Base-by-base conservation (phyloP, 2,888 invertebrate species). In the Lasioglossum zephyrum region DNA sequence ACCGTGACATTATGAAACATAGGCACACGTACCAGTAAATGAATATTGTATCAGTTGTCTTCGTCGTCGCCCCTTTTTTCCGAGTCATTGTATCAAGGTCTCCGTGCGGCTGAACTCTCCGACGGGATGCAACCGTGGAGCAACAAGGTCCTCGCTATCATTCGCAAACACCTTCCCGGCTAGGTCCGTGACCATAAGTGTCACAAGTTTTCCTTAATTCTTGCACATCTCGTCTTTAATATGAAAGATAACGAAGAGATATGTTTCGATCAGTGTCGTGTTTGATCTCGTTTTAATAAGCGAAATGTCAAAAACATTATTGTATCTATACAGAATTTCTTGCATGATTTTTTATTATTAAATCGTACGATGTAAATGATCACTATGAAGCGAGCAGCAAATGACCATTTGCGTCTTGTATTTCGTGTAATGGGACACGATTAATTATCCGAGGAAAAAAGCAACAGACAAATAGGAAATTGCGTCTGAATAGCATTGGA, bases 21-120 rank as follows among this genome's bases (percentile, higher is more conserved):
- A 91, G 91, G 89, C 91, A 86, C 90, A 87, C 90, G 87, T 75
- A 83, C 87, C 90, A 83, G 87, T 91, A 91, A 91, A 91, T 91
- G 91, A 91, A 91, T 91, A 91, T 91, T 91, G 91, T 91, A 91
- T 91, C 91, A 91, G 91, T 89, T 84, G 90, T 84, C 83, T 89
- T 84, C 83, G 88, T 89, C 86, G 89, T 88, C 86, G 88, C 85
- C 73, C 87, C 85, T 84, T 84, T 84, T 86, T 87, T 78, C 73
- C 87, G 31, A 88, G 90, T 91, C 91, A 91, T 89, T 87, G 90
- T 89, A 88, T 83, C 87, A 75, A 87, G 76, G 85, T 85, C 88
- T 31, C 88, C 74, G 84, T 76, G 84, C 44, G 72, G 91, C 85
- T 85, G 82, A 89, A 84, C 90, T 83, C 87, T 36, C 69, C 36